Base-by-base conservation (phyloP, 1,140 invertebrate species). In the Drosophila trapezifrons region DNA sequence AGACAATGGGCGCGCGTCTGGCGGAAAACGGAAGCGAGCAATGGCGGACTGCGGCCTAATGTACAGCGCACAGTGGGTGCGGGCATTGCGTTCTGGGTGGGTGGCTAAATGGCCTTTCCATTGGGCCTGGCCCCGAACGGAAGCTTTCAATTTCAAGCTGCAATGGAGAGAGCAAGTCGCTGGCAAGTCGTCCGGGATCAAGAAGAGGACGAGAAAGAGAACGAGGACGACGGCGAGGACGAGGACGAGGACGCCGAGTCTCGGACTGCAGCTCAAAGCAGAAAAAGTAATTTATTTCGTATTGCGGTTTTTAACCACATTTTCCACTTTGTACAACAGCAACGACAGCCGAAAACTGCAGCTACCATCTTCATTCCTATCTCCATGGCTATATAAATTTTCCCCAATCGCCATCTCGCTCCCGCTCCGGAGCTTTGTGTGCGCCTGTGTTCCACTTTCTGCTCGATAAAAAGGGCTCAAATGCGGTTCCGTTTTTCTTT, bases 261-360 rank as follows among this genome's bases (percentile, higher is more conserved):
- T 83, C 64, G 80, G 62, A 76, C 81, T 74, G 64, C 79, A 80
- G 58, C 80, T 80, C 84, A 87, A 89, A 89, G 85, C 80, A 84
- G 84, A 89, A 89, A 89, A 89, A 89, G 84, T 90, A 89, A 89
- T 89, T 89, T 89, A 89, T 89, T 89, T 89, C 84, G 80, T 89
- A 90, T 90, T 89, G 84, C 84, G 84, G 84, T 89, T 89, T 89
- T 89, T 89, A 90, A 89, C 84, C 84, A 89, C 84, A 89, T 89
- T 89, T 89, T 89, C 84, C 84, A 89, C 84, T 89, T 89, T 89
- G 84, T 87, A 89, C 83, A 84, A 79, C 84, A 66, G 84, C 83
- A 87, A 83, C 83, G 83, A 89, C 79, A 86, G 83, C 80, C 83
- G 64, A 86, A 87, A 83, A 77, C 56, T 74, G 77, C 57, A 66